phyloP scores from a whole-genome alignment of 2,888 invertebrate species.

The Campoplex nolae region DNA sequence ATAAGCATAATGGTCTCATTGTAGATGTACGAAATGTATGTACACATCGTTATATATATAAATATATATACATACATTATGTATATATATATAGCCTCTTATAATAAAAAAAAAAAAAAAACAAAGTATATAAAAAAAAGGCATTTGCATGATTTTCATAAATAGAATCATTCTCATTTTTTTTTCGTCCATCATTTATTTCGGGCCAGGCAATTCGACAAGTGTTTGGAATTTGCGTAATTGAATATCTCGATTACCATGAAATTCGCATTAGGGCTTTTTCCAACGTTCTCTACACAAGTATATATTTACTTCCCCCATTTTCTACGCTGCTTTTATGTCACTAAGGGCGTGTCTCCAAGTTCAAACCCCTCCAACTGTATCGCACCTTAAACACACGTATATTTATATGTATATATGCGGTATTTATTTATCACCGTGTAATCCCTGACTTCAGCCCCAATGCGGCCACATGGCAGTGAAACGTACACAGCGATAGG shows the following conservation, averaged over 20 bases:
- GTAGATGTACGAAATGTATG: constrained; percentile 72
- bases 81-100: constrained; percentile 65
- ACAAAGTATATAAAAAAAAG: constrained; percentile 20
- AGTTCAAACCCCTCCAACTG: constrained; percentile 46
- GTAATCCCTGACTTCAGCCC: constrained; percentile 83
- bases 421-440: constrained; percentile 83
- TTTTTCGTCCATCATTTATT: neutral
- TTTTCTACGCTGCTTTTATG: constrained; percentile 49
- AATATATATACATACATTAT: constrained; percentile 55
- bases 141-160: constrained; percentile 18
- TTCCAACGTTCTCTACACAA: neutral
- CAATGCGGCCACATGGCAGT: constrained; percentile 82
- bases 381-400: constrained; percentile 49
- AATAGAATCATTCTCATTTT: neutral
- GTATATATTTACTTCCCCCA: constrained; percentile 40
- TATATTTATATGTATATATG: constrained; percentile 17
- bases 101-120: constrained; percentile 53
- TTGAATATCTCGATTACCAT: constrained; percentile 56
- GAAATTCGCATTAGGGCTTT: constrained; percentile 50
- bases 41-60: constrained; percentile 66
- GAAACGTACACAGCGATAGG: constrained; percentile 56
- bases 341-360: constrained; percentile 58
- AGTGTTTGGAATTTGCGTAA: constrained; percentile 52
- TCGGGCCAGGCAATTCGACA: constrained; percentile 16
- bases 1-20: constrained; percentile 69